Conservation (phyloP, 2,113 vertebrate species). For the Triplophysa tibetana region DNA sequence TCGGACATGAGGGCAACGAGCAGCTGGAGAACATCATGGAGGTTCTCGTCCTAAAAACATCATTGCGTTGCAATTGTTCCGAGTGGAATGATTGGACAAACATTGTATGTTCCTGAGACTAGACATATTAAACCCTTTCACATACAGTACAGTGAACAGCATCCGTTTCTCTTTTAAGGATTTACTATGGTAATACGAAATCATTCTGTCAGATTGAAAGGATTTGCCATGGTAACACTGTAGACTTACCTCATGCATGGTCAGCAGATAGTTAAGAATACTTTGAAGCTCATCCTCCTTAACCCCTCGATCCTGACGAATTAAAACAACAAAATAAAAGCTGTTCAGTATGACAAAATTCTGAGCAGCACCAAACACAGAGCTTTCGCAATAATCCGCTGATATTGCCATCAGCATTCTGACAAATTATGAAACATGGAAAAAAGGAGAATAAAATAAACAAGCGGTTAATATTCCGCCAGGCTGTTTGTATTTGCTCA, state of each 20-base stretch:
- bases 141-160: too few species aligned
- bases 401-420: not conserved
- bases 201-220: not conserved
- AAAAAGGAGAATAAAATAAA: not conserved
- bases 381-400: not conserved
- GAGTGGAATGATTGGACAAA: too few species aligned
- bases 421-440: slow-evolving; percentile 2
- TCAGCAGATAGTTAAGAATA: slow-evolving; percentile 94
- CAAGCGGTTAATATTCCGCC: not conserved
- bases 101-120: too few species aligned
- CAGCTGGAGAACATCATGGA: slow-evolving; percentile 94
- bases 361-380: not conserved
- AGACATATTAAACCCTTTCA: too few species aligned
- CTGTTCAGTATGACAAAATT: not conserved
- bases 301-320: slow-evolving; percentile 88
- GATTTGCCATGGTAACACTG: not conserved
- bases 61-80: too few species aligned
- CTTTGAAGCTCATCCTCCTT: slow-evolving; percentile 98
- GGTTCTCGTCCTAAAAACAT: slow-evolving; percentile 89
- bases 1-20: slow-evolving; percentile 98
- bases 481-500: slow-evolving; percentile 19
- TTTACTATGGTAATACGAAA: not conserved
- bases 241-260: slow-evolving; percentile 89
- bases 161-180: too few species aligned
- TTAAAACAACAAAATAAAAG: not conserved